Base-by-base conservation (phyloP, 2,888 invertebrate species). In the Acheta domesticus region DNA sequence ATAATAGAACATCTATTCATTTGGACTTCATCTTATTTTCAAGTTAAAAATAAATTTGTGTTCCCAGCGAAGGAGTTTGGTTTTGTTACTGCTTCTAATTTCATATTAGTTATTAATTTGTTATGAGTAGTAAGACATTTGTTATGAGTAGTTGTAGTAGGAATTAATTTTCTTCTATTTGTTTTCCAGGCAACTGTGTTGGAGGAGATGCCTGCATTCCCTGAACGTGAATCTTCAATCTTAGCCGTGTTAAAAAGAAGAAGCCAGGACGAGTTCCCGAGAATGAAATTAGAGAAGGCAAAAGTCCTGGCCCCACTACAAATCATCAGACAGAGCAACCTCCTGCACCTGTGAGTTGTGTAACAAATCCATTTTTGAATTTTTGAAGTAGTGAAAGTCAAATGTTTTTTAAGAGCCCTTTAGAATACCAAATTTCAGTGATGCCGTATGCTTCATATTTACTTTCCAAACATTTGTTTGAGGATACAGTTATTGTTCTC, bases 181-280 rank as follows among this genome's bases (percentile, higher is more conserved):
- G 4, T 12, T 76, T 82, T 82, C 5, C 83, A 91, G 90, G 98
- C 98, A 48, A 99, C 98, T 78, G 98, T 99, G 78, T 89, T 99
- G 83, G 99, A 99, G 90, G 99, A 99, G 89, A 99, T 99, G 99
- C 99, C 99, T 82, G 98, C 99, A 78, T 99, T 99, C 89, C 98
- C 99, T 8, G 99, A 99, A 88, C 91, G 99, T 83, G 98, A 98
- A 88, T 98, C 98, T 81, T 98, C 98, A 19, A 98, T 99, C 85
- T 89, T 99, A 83, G 97, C 98, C 79, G 98, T 99, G 83, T 89
- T 99, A 85, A 99, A 99, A 99, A 99, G 89, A 98, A 98, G 89
- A 98, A 98, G 86, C 98, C 98, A 1, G 97, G 96, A 0, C 92
- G 97, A 82, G 94, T 97, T 82, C 96, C 96, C 79, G 97, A 97